Conservation (phyloP, 2,113 vertebrate species). For the Benitochromis conjunctus region DNA sequence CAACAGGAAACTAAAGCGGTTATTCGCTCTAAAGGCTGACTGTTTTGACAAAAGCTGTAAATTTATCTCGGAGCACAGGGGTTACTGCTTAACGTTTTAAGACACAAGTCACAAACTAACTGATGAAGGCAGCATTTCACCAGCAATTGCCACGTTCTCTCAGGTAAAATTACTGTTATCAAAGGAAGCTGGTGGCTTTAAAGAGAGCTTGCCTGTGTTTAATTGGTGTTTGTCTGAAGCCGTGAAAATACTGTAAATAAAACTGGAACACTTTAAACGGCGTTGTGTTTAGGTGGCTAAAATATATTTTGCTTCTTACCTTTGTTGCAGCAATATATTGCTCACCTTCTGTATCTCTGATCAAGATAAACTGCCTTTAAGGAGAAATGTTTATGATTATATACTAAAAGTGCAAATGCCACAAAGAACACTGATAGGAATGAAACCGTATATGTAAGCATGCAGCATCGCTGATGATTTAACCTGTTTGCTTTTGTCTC, state of each 20-base stretch:
- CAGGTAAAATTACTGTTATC: background rate
- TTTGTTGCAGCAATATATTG: background rate
- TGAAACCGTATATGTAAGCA: background rate
- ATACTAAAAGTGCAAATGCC: background rate
- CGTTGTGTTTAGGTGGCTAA: background rate
- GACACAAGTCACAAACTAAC: background rate
- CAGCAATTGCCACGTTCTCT: background rate
- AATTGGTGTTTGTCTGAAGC: background rate
- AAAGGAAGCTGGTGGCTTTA: background rate
- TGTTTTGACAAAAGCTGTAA: background rate
- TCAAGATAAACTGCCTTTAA: background rate
- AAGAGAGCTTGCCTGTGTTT: background rate
- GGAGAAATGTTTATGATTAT: background rate
- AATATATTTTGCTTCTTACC: background rate
- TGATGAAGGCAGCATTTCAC: background rate
- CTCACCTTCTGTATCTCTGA: background rate
- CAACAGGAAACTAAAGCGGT: background rate
- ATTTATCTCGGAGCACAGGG: rapidly evolving
- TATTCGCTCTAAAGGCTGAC: rapidly evolving
- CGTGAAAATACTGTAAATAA: background rate
- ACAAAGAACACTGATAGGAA: background rate
- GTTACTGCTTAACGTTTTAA: background rate
- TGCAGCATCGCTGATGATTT: background rate
- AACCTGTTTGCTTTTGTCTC: background rate
- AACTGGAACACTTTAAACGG: background rate